phyloP scores from a whole-genome alignment of 2,888 invertebrate species.

The Xestobium rufovillosum region DNA sequence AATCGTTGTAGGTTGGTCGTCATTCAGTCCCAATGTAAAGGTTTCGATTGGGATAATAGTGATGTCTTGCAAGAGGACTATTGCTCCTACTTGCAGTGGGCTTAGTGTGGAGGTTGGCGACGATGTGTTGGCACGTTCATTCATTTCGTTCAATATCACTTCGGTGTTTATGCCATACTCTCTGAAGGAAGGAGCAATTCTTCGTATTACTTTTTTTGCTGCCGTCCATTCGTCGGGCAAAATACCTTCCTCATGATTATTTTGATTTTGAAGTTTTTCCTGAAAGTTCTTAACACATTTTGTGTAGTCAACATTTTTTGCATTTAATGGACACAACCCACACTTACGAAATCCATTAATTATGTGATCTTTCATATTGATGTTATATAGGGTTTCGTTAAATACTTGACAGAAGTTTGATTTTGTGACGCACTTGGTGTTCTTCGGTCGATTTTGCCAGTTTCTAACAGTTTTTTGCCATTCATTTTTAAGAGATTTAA shows the following conservation, averaged over 20 bases:
- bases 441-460: conserved; percentile 14
- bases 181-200: background rate
- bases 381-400: conserved; percentile 14
- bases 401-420: conserved; percentile 21
- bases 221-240: too few species aligned
- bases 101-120: background rate
- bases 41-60: conserved; percentile 1
- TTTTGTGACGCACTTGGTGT: conserved; percentile 17
- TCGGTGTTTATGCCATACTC: conserved; percentile 3
- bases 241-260: too few species aligned
- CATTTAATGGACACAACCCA: conserved; percentile 23
- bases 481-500: conserved; percentile 19
- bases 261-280: too few species aligned
- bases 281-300: conserved; percentile 22
- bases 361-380: conserved; percentile 13
- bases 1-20: too few species aligned
- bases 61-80: background rate
- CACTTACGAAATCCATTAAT: conserved; percentile 19
- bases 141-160: conserved; percentile 1
- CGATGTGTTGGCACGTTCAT: background rate
- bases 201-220: conserved; percentile 1
- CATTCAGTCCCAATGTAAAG: too few species aligned
- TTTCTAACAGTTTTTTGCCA: conserved; percentile 20
- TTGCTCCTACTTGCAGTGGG: conserved; percentile 1
- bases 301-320: conserved; percentile 20